Evolutionary conservation across 2,888 invertebrate genomes (phyloP).

Genomic region (Schrankia costaestrigalis): DNA sequence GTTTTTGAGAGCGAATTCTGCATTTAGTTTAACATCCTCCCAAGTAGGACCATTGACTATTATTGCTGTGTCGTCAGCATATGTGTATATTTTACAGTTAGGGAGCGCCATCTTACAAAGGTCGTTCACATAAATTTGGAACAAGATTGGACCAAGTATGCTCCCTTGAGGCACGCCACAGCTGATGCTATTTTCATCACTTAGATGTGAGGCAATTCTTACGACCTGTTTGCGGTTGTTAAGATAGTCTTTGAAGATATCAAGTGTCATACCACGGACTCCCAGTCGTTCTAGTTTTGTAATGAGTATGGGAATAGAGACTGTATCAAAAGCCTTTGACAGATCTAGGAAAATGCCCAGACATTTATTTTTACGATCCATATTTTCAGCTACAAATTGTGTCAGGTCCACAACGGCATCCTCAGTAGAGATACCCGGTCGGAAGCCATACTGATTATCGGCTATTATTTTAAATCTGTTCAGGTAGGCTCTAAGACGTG

Average conservation of each 20-base stretch:
- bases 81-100: not conserved
- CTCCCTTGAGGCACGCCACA: conserved; percentile 1
- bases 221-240: not conserved
- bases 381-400: not conserved
- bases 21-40: not conserved
- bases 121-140: not conserved
- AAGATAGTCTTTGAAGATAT: conserved; percentile 1
- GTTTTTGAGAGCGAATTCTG: not conserved
- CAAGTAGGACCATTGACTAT: not conserved
- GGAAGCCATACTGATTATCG: not conserved
- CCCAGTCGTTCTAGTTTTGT: not conserved
- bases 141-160: not conserved
- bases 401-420: not conserved
- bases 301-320: not conserved
- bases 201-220: not conserved
- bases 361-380: not conserved
- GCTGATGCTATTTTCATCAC: not conserved
- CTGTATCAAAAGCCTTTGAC: conserved; percentile 1
- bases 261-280: not conserved
- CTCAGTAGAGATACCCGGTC: not conserved
- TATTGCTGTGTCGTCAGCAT: not conserved
- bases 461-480: not conserved
- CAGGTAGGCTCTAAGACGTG: not conserved
- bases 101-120: not conserved
- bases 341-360: not conserved